These are phyloP conservation scores for Teleogryllus oceanicus DNA, from an alignment of 2,888 invertebrate species.

Conservation along the genomic window DNA sequence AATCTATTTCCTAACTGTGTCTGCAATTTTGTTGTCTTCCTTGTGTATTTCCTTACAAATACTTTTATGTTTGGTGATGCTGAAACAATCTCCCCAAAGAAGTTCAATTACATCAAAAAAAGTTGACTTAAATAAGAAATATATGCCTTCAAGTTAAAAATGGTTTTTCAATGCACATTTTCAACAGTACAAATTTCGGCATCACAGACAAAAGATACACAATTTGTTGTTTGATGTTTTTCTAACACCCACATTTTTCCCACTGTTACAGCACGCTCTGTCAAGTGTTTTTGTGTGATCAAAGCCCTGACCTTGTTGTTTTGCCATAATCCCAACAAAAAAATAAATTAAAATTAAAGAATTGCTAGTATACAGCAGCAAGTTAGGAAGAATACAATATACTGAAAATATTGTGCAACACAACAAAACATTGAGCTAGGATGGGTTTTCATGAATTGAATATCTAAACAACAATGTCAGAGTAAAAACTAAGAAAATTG, in stretches of 20 bases:
- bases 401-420: no score
- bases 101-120: neutral
- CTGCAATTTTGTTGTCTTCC: no score
- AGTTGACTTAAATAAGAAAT: neutral
- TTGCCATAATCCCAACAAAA: neutral
- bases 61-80: neutral
- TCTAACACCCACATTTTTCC: neutral
- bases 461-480: neutral
- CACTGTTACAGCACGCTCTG: neutral
- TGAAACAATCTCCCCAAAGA: neutral
- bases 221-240: neutral
- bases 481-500: neutral
- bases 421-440: neutral
- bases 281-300: neutral
- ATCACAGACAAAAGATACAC: neutral
- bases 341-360: no score
- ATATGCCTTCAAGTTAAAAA: neutral
- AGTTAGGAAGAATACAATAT: no score
- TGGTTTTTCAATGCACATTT: neutral
- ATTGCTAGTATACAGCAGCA: no score
- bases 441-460: neutral
- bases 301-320: neutral
- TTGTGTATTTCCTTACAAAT: no score
- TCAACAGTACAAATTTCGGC: neutral
- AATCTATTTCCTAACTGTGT: no score